Evolutionary conservation across 2,888 invertebrate species (phyloP), one percentile per base, ranked within the genome.

Genomic region (Chaetoderma sp.): DNA sequence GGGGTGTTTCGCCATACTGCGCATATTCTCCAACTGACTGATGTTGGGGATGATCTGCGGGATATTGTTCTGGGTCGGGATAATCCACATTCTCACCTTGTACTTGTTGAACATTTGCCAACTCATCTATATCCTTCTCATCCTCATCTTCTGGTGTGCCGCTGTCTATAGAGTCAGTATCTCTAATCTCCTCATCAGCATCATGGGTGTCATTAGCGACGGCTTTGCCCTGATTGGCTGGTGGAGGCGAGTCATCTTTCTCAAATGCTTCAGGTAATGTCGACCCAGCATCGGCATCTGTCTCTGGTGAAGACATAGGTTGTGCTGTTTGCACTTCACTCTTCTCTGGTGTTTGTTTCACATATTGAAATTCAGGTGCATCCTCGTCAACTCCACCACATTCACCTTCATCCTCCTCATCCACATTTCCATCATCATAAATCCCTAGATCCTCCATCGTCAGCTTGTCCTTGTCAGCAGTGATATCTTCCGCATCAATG

Each of bases 381-480:
- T 39, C 72, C 69, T 52, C 77, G 10, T 79, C 76, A 60, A 76
- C 78, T 28, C 80, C 81, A 55, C 75, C 75, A 69, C 74, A 72
- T 30, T 77, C 73, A 52, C 67, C 67, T 42, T 70, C 70, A 39
- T 62, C 66, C 1, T 61, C 65, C 21, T 49, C 33, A 16, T 65
- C 58, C 47, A 65, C 70, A 25, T 60, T 59, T 27, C 63, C 65
- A 23, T 65, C 63, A 33, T 30, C 63, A 21, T 68, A 72, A 57
- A 71, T 65, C 28, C 68, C 71, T 61, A 67, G 70, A 18, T 64
- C 52, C 28, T 65, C 58, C 3, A 42, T n/a, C n/a, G 42, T 18
- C 21, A 2, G n/a, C 42, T 65, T 50, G 6, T 67, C 66, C 28
- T 72, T 67, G 25, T 63, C 69, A 44, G 39, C 54, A 30, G 32